phyloP scores from a whole-genome alignment of 2,888 invertebrate genomes.

The Agriopis marginaria region DNA sequence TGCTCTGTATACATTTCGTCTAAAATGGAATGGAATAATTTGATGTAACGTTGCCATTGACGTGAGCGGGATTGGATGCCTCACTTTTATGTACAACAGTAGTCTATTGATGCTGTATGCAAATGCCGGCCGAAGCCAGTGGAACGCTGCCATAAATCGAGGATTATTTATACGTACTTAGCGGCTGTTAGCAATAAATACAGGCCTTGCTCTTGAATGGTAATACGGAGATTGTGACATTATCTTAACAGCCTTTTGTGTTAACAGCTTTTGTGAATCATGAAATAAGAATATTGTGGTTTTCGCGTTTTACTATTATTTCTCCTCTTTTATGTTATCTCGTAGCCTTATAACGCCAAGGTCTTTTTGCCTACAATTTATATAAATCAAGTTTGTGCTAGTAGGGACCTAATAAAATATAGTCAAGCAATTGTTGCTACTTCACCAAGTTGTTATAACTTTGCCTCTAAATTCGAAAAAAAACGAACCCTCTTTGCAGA shows the following conservation, averaged over 20 bases:
- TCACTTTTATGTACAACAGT: constrained; percentile 54
- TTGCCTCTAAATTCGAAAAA: background rate
- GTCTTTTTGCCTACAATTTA: constrained; percentile 10
- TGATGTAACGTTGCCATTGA: constrained; percentile 72
- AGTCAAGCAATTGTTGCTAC: background rate
- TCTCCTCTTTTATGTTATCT: constrained; percentile 27
- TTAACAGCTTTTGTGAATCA: constrained; percentile 38
- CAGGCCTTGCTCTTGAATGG: constrained; percentile 53
- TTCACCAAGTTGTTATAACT: constrained; percentile 54
- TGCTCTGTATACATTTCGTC: constrained; percentile 83
- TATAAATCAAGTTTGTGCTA: constrained; percentile 17
- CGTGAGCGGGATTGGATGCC: constrained; percentile 66
- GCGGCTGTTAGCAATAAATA: constrained; percentile 48
- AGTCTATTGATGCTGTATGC: constrained; percentile 26
- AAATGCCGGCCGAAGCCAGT: constrained; percentile 21
- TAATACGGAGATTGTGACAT: constrained; percentile 58
- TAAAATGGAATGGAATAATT: constrained; percentile 83
- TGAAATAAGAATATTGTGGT: constrained; percentile 38
- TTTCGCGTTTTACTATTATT: constrained; percentile 36
- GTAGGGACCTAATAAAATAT: background rate
- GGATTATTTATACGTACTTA: constrained; percentile 53
- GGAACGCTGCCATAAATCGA: constrained; percentile 43
- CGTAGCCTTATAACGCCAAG: constrained; percentile 18
- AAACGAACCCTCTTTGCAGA: no score
- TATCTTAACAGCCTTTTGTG: constrained; percentile 48